Evolutionary conservation across 2,113 vertebrate species (phyloP).

Genomic region (Syrrhaptes paradoxus): DNA sequence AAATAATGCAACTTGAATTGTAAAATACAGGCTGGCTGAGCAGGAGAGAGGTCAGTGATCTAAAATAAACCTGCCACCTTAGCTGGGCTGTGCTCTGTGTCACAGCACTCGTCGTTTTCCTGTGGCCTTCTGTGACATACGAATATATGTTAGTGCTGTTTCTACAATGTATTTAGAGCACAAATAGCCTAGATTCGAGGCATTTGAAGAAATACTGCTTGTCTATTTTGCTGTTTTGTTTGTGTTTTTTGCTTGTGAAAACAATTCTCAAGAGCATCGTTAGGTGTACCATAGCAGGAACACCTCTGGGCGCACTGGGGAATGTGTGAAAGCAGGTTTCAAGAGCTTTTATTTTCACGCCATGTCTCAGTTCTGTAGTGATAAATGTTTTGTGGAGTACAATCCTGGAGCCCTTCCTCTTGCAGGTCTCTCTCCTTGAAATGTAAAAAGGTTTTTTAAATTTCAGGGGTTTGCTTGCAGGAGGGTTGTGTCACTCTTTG

Average conservation of each 20-base stretch:
- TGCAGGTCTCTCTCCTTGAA: background rate
- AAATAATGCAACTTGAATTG: background rate
- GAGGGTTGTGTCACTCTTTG: background rate
- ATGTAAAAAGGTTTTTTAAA: background rate
- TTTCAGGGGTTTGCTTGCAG: background rate
- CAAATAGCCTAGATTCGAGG: background rate
- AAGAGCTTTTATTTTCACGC: constrained; percentile 54
- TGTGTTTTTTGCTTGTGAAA: constrained; percentile 37
- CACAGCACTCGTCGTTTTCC: background rate
- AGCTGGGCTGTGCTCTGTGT: background rate
- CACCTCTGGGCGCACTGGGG: background rate
- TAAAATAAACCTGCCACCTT: background rate
- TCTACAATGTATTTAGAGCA: background rate
- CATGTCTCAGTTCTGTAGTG: background rate
- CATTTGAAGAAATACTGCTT: constrained; percentile 3
- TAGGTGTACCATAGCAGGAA: constrained; percentile 14
- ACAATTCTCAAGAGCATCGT: constrained; percentile 48
- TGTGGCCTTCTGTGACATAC: background rate
- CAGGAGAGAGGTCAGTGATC: background rate
- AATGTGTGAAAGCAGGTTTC: constrained; percentile 24
- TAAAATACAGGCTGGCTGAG: background rate
- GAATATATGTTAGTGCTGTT: background rate
- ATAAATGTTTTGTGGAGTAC: constrained; percentile 48
- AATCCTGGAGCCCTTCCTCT: background rate
- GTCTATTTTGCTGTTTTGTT: background rate